These are phyloP conservation scores for Mareca strepera DNA, from an alignment of 2,797 vertebrate species.

Conservation along the genomic window DNA sequence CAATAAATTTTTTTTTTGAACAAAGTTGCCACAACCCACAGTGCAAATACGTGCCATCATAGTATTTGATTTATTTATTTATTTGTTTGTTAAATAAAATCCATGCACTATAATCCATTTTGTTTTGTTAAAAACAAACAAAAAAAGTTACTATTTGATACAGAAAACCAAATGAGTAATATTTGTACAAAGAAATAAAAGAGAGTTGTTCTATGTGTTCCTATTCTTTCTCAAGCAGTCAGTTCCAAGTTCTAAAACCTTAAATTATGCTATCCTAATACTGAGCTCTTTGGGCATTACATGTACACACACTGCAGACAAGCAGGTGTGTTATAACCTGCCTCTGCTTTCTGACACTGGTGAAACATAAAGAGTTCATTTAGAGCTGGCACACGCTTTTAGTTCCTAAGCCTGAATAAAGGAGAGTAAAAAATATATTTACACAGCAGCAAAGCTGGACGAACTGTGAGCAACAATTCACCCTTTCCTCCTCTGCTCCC, in stretches of 20 bases:
- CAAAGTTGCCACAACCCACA: background rate
- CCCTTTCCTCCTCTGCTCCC: background rate
- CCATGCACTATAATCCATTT: background rate
- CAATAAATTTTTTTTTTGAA: background rate
- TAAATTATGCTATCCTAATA: background rate
- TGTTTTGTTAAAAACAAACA: background rate
- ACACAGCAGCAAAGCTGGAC: background rate
- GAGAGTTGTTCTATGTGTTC: background rate
- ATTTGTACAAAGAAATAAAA: background rate
- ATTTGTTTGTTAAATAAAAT: background rate
- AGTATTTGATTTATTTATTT: background rate
- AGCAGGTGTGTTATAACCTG: background rate
- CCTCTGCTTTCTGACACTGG: background rate
- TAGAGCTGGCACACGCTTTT: background rate
- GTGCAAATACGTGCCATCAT: background rate
- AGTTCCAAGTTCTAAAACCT: background rate
- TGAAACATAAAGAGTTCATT: background rate
- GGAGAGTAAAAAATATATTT: background rate
- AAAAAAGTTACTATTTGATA: background rate
- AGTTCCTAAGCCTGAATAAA: background rate
- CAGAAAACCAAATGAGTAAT: background rate
- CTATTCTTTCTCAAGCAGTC: background rate
- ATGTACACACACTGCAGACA: background rate
- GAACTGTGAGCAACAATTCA: background rate
- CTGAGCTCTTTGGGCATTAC: background rate